phyloP scores from a whole-genome alignment of 1,140 invertebrate species.

The Heliconius congener region DNA sequence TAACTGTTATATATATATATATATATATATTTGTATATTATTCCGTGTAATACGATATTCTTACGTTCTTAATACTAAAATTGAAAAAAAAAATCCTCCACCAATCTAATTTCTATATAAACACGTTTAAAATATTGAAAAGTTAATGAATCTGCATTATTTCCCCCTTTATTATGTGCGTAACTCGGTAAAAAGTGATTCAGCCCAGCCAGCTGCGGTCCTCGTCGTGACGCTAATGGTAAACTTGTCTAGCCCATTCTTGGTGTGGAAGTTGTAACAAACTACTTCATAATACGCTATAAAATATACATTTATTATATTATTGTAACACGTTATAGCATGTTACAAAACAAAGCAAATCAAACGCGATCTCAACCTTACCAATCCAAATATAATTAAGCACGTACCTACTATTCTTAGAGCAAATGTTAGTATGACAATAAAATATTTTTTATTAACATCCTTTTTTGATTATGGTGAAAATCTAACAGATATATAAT shows the following conservation, averaged over 20 bases:
- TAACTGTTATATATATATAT: no score
- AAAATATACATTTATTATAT: not conserved
- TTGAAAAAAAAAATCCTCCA: no score
- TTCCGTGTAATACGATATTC: no score
- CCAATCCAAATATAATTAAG: not conserved
- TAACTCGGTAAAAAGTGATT: slow-evolving; percentile 35
- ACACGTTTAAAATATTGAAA: not conserved
- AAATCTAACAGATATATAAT: no score
- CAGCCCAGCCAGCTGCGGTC: slow-evolving; percentile 35
- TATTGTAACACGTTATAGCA: not conserved
- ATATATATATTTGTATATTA: no score
- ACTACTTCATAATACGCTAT: not conserved
- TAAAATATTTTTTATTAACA: no score
- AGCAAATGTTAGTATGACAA: not conserved
- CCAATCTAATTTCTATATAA: not conserved
- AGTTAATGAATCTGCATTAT: not conserved
- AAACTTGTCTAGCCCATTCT: slow-evolving; percentile 35
- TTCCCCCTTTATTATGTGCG: slow-evolving; percentile 26
- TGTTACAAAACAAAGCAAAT: not conserved
- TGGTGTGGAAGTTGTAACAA: slow-evolving; percentile 7
- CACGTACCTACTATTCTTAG: not conserved
- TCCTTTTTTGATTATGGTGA: no score
- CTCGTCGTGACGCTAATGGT: slow-evolving; percentile 38
- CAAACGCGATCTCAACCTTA: not conserved
- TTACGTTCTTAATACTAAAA: no score